Evolutionary conservation across 2,888 invertebrate genomes (phyloP), one percentile per base, ranked within the genome.

Genomic region (Seira sanloemensis): DNA sequence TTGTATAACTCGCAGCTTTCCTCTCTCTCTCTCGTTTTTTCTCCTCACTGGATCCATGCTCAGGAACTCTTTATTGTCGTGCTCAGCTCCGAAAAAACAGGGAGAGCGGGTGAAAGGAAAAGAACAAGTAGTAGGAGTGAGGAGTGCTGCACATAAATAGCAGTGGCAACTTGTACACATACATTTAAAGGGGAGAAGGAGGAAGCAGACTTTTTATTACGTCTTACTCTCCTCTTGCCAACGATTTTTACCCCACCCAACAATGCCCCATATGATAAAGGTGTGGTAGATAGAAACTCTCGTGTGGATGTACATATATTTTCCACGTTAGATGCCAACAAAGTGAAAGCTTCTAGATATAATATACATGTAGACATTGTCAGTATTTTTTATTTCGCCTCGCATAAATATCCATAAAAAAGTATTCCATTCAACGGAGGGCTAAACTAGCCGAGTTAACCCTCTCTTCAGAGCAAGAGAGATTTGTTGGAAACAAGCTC

Each of bases 151-250:
- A 65, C 67, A 62, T 69, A 16, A 23, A 27, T 37, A 75, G 75
- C 62, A n/a, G 46, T 65, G 21, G 71, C 67, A 62, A 62, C 66
- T 54, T 24, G n/a, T 73, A 54, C 72, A 68, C 27, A 78, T 27
- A 83, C 73, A 69, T 74, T 50, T 62, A 23, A 21, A 62, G 62
- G 62, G 74, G 65, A 81, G 72, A 71, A 62, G 84, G 69, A 66
- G 46, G 79, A 72, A 73, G 37, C 37, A 78, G 65, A 62, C 25
- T 78, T 84, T 82, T 84, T 84, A 84, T 78, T 84, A 84, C 84
- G 78, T 84, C 84, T 84, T 84, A 84, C 84, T 83, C 78, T 77
- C 77, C 78, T 83, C 77, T 78, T 84, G 84, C 84, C 84, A 84
- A 84, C 84, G 78, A 84, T 84, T 62, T 62, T 23, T 84, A 84